Conservation (phyloP, 1,140 invertebrate species). For the Palaemon carinicauda region DNA sequence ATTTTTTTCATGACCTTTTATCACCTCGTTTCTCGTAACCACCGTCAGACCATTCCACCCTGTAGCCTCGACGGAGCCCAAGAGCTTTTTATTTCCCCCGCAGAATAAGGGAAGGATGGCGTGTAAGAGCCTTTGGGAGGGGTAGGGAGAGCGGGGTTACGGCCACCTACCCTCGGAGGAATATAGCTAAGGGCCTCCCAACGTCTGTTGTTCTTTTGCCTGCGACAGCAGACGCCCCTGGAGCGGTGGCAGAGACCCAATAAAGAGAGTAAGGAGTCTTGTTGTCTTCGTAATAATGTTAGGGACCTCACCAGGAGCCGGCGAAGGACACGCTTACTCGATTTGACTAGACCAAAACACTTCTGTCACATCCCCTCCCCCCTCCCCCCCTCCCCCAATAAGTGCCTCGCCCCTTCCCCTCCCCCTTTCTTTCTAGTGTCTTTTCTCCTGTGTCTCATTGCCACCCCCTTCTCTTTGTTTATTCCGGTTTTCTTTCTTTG, state of each 20-base stretch:
- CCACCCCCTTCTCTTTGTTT: too few species aligned
- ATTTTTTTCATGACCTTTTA: too few species aligned
- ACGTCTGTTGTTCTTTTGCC: too few species aligned
- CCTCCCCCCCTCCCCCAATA: background rate
- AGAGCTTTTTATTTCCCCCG: background rate
- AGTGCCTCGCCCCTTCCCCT: too few species aligned
- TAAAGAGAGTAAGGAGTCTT: slow-evolving; percentile 50
- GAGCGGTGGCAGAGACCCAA: background rate
- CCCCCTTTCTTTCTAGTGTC: background rate
- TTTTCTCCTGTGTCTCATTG: too few species aligned
- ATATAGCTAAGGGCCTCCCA: too few species aligned
- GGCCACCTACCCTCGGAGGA: slow-evolving; percentile 13
- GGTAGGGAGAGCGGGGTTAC: background rate
- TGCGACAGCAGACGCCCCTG: too few species aligned
- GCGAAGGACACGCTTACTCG: slow-evolving; percentile 37
- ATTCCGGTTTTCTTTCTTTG: too few species aligned
- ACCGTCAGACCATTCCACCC: too few species aligned
- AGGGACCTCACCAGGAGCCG: slow-evolving; percentile 11
- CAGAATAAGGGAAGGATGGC: background rate
- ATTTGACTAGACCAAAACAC: slow-evolving; percentile 4
- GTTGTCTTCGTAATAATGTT: slow-evolving; percentile 50
- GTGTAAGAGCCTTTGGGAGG: background rate
- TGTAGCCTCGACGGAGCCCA: background rate
- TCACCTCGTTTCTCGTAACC: too few species aligned
- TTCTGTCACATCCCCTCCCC: background rate